Base-by-base conservation (phyloP, 2,888 invertebrate species). In the Argyresthia goedartella region DNA sequence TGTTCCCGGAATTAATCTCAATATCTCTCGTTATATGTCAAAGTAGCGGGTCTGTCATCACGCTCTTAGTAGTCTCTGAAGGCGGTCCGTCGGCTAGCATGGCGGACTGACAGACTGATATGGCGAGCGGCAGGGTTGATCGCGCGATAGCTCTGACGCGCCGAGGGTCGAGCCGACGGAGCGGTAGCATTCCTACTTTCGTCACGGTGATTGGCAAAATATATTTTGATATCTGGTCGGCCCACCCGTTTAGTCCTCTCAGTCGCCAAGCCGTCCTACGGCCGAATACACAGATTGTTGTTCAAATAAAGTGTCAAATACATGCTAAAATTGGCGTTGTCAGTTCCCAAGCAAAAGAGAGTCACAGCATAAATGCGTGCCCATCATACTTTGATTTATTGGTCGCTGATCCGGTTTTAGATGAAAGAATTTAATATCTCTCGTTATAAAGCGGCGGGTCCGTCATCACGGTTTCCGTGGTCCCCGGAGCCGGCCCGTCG, bases 121-220 rank as follows among this genome's bases (percentile, higher is more conserved):
- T 92, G 56, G 93, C 93, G 60, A 94, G 70, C 0, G 94, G 93
- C 11, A 93, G 76, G 1, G 93, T 91, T 16, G 93, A 92, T 14
- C 92, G 88, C 3, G 92, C 91, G 66, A 92, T 9, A 93, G 79
- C 64, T 92, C 91, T 3, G 92, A 89, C 0, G 93, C 91, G 11
- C 92, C 90, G 4, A 93, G 87, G 10, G 90, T 89, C 47, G 93
- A 92, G 15, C 90, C 91, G 8, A 91, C 92, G 4, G 92, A 91
- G 52, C 91, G 88, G 80, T 92, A 92, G 53, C 92, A n/a, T n/a
- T n/a, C n/a, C n/a, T n/a, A n/a, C n/a, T n/a, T n/a, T n/a, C n/a
- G n/a, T n/a, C n/a, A n/a, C n/a, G n/a, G n/a, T n/a, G n/a, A n/a
- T n/a, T n/a, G n/a, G n/a, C n/a, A n/a, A n/a, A n/a, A n/a, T n/a